Evolutionary conservation across 2,113 vertebrate genomes (phyloP), one percentile per base, ranked within the genome.

Genomic region (Harpagus bidentatus): DNA sequence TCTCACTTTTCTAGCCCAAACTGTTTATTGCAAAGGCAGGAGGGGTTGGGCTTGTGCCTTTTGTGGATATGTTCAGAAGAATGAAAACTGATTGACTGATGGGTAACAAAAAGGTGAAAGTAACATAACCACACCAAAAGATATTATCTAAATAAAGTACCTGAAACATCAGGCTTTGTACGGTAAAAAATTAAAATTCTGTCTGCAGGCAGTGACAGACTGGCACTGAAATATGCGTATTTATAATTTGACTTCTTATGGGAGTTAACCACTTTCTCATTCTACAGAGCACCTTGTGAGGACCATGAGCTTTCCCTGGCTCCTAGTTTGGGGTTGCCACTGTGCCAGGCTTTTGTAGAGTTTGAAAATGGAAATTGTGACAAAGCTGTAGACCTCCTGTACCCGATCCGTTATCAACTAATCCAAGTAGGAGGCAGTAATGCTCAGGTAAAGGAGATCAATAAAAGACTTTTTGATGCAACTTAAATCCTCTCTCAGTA

Each of bases 301-400:
- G 99, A 99, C 90, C 93, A 98, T 14, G 98, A 99, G 80, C 98
- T 98, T 84, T 97, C 97, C 55, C 72, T 99, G 89, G 98, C 98
- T n/a, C 86, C 29, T 12, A 29, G 89, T 0, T 1, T 99, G 40
- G 99, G 99, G 28, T 62, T 99, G 79, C 98, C 99, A 6, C 97
- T 99, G 95, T 99, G 99, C 97, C 98, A 98, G 97, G 99, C 99
- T 40, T 96, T 99, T 91, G 94, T 99, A 36, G 99, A 99, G 95
- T 99, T 98, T 66, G 96, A 99, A 87, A 96, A 96, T 9, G 99
- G 99, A 42, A 98, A 99, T 81, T 99, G 98, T 11, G 97, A 97
- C 82, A 97, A 90, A 4, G 94, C 97, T 2, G 96, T 99, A 61
- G 99, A 99, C 14, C 97, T 99, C 3, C 98, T 99, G 9, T 96